Evolutionary conservation across 1,140 invertebrate genomes (phyloP).

Genomic region (Eulimnadia texana): DNA sequence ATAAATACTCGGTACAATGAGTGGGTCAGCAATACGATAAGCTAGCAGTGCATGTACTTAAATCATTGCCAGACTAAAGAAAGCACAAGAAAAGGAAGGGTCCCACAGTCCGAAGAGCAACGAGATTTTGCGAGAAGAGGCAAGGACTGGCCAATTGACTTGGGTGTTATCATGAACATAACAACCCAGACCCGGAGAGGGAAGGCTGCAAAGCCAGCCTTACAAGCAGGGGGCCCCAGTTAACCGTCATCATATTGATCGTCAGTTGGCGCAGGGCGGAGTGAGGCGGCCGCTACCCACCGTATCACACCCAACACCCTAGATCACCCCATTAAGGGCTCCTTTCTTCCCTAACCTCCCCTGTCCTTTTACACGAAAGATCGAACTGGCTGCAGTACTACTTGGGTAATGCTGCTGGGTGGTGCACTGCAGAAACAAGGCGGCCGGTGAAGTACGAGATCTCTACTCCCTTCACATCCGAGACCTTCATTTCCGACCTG

Average conservation of each 20-base stretch:
- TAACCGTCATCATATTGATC: neutral
- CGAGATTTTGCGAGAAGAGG: neutral
- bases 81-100: neutral
- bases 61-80: no score
- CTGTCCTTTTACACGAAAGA: conserved; percentile 1
- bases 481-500: no score
- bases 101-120: neutral
- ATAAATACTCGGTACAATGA: no score
- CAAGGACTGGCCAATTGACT: neutral
- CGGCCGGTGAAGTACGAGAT: neutral
- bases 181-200: neutral
- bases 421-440: neutral
- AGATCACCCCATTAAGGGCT: neutral
- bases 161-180: conserved; percentile 4
- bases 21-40: no score
- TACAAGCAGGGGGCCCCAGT: neutral
- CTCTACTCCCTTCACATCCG: no score
- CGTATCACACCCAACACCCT: neutral
- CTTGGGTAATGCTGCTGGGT: neutral
- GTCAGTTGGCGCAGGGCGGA: conserved; percentile 1
- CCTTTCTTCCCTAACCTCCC: neutral
- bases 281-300: conserved; percentile 1
- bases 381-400: neutral
- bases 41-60: no score
- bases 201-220: neutral